A percentile compares a stretch with the other conserved stretches of the same genome.
phyloP scores from a whole-genome alignment of 1,140 invertebrate species.

The Zaprionus lachaisei region DNA sequence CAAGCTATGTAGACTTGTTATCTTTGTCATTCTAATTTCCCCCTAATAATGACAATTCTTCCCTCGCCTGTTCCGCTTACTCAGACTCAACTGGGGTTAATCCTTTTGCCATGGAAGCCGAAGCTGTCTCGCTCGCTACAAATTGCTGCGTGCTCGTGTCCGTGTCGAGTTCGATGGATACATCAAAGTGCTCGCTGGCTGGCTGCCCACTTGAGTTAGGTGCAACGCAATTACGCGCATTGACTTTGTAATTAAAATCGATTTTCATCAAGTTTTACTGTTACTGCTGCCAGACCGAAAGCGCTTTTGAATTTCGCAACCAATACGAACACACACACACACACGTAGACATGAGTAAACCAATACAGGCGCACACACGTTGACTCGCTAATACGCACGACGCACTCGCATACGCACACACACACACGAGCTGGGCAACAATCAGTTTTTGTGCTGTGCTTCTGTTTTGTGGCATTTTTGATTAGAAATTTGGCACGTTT shows the following conservation, averaged over 20 bases:
- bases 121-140: constrained; percentile 31
- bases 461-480: constrained; percentile 74
- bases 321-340: constrained; percentile 32
- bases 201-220: constrained; percentile 69
- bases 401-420: constrained; percentile 26
- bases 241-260: constrained; percentile 83
- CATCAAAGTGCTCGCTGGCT: constrained; percentile 55
- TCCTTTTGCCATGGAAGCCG: constrained; percentile 10
- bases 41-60: neutral
- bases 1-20: no score
- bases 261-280: constrained; percentile 78
- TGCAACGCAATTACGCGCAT: constrained; percentile 80
- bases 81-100: constrained; percentile 16
- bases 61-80: neutral
- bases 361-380: constrained; percentile 2
- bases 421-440: constrained; percentile 42
- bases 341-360: constrained; percentile 7
- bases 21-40: no score
- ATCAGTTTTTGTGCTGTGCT: constrained; percentile 66
- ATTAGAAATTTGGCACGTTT: constrained; percentile 73
- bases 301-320: constrained; percentile 60
- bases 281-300: constrained; percentile 48
- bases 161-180: constrained; percentile 43
- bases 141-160: constrained; percentile 26
- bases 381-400: neutral